A percentile compares a stretch with the other conserved stretches of the same genome.
phyloP scores from a whole-genome alignment of 1,140 invertebrate species.

The Drosophila rufa region DNA sequence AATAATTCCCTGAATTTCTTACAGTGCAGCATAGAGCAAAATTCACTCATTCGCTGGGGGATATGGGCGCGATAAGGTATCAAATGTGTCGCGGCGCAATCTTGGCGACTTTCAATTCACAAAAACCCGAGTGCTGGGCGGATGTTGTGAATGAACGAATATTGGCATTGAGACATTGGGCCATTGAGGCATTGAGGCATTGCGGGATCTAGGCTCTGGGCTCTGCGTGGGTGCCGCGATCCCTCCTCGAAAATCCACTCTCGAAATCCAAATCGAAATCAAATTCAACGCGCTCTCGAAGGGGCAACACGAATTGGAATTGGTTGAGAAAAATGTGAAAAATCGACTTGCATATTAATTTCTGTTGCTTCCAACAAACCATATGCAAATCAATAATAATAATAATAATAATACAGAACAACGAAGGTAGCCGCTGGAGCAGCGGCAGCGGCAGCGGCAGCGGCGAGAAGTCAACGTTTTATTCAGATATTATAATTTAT shows the following conservation, averaged over 20 bases:
- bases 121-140: slow-evolving; percentile 28
- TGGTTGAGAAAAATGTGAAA: slow-evolving; percentile 39
- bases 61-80: slow-evolving; percentile 42
- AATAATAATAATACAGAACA: slow-evolving; percentile 64
- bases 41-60: slow-evolving; percentile 25
- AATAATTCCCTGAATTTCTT: background rate
- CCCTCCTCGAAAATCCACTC: slow-evolving; percentile 8
- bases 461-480: slow-evolving; percentile 53
- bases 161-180: slow-evolving; percentile 43
- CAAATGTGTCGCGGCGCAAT: slow-evolving; percentile 48
- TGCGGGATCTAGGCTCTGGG: slow-evolving; percentile 32
- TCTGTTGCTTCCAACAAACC: slow-evolving; percentile 33
- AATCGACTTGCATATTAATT: slow-evolving; percentile 77
- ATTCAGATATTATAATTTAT: slow-evolving; percentile 77
- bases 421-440: slow-evolving; percentile 21
- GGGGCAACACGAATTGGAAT: slow-evolving; percentile 8
- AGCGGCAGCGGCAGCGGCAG: slow-evolving; percentile 11
- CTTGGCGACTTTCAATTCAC: slow-evolving; percentile 50
- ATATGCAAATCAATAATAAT: slow-evolving; percentile 75
- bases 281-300: slow-evolving; percentile 5
- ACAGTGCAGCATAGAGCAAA: slow-evolving; percentile 37
- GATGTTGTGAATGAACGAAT: slow-evolving; percentile 57
- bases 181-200: slow-evolving; percentile 17
- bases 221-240: slow-evolving; percentile 35
- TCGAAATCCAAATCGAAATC: slow-evolving; percentile 8